Evolutionary conservation across 2,797 vertebrate species (phyloP).

Genomic region (Synaphobranchus kaupii): DNA sequence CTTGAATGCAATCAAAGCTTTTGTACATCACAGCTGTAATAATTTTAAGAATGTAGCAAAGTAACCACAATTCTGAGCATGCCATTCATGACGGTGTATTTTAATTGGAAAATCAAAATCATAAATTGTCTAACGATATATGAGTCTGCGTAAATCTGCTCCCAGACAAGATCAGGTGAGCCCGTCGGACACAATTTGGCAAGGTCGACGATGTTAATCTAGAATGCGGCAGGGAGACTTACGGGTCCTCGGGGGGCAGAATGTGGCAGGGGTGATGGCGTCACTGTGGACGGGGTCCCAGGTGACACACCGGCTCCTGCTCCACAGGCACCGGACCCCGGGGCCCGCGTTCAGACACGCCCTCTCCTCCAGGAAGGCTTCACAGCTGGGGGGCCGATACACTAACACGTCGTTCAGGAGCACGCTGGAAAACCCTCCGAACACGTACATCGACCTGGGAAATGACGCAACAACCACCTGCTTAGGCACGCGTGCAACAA

Average conservation of each 20-base stretch:
- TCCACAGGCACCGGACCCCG: constrained; percentile 92
- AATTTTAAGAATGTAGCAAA: background rate
- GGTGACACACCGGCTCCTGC: constrained; percentile 80
- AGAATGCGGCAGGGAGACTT: constrained; percentile 33
- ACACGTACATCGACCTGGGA: constrained; percentile 94
- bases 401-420: constrained; percentile 93
- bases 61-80: background rate
- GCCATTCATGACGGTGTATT: background rate
- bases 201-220: background rate
- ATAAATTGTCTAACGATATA: background rate
- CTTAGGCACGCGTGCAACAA: background rate
- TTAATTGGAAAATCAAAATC: background rate
- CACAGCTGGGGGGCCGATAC: constrained; percentile 93
- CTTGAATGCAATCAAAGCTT: too few relatives aligned
- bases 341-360: constrained; percentile 85
- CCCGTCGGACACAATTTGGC: background rate
- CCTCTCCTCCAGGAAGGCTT: constrained; percentile 85
- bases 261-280: constrained; percentile 73
- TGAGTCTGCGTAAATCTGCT: background rate
- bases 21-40: background rate
- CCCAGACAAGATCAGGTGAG: background rate
- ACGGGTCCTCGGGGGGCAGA: constrained; percentile 86
- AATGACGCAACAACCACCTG: background rate
- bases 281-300: constrained; percentile 85
- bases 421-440: constrained; percentile 93